These are phyloP conservation scores for Homalodisca vitripennis DNA, from an alignment of 1,140 invertebrate genomes.

Conservation along the genomic window DNA sequence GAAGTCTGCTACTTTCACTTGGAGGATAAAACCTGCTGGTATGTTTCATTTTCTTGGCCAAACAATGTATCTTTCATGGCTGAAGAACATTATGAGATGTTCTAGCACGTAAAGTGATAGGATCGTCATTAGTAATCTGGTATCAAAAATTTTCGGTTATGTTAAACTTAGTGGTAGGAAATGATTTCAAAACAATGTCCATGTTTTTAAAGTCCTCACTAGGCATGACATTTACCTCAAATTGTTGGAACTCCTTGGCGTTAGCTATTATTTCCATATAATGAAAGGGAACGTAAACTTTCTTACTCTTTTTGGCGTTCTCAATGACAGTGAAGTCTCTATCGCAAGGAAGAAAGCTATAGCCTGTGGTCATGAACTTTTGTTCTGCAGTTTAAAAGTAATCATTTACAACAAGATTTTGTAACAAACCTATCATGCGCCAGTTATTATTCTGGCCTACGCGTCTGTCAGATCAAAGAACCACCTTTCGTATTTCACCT, in stretches of 20 bases:
- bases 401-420: constrained; percentile 14
- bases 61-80: no score
- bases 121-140: background rate
- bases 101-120: background rate
- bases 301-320: constrained; percentile 4
- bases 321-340: constrained; percentile 31
- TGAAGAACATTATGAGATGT: background rate
- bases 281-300: background rate
- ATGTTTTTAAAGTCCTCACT: constrained; percentile 14
- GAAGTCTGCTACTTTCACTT: no score
- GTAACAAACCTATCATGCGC: constrained; percentile 3
- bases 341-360: constrained; percentile 33
- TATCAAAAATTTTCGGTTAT: background rate
- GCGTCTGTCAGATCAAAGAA: constrained; percentile 23
- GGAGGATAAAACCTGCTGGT: no score
- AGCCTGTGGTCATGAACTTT: constrained; percentile 30
- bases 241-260: constrained; percentile 4
- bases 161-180: constrained; percentile 15
- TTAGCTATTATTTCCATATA: constrained; percentile 1
- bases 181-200: constrained; percentile 12
- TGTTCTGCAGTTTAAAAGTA: constrained; percentile 22
- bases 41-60: no score
- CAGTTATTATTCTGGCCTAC: constrained; percentile 28
- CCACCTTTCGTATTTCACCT: constrained; percentile 8
- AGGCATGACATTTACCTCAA: constrained; percentile 18